Conservation (phyloP, 2,888 invertebrate species). For the Meandrusa payeni region DNA sequence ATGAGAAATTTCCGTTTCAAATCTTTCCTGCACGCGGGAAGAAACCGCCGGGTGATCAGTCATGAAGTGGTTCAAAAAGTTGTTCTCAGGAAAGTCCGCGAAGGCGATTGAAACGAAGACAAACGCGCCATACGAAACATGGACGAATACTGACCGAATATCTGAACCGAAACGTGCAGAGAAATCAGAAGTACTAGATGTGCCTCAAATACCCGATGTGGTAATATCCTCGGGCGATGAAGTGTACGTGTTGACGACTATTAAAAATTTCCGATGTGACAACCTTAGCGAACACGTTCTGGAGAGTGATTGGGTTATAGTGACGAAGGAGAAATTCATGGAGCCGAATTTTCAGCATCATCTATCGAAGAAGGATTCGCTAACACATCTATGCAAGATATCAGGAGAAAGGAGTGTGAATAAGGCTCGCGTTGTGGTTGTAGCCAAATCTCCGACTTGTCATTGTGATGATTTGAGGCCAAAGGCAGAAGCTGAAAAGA, state of each 20-base stretch:
- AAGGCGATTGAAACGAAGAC: slow-evolving; percentile 48
- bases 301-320: slow-evolving; percentile 68
- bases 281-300: slow-evolving; percentile 51
- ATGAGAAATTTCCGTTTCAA: slow-evolving; percentile 83
- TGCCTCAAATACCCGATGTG: slow-evolving; percentile 35
- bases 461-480: slow-evolving; percentile 48
- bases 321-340: slow-evolving; percentile 50
- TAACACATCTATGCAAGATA: slow-evolving; percentile 52
- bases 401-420: slow-evolving; percentile 41
- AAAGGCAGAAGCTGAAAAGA: slow-evolving; percentile 34
- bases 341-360: slow-evolving; percentile 59
- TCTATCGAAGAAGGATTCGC: slow-evolving; percentile 44
- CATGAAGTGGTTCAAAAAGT: slow-evolving; percentile 85
- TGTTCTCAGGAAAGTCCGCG: slow-evolving; percentile 79
- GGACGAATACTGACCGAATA: slow-evolving; percentile 12
- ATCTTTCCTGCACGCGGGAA: slow-evolving; percentile 82
- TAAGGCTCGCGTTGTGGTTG: slow-evolving; percentile 42
- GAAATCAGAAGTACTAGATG: slow-evolving; percentile 24
- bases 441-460: slow-evolving; percentile 56
- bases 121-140: slow-evolving; percentile 31
- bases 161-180: slow-evolving; percentile 2
- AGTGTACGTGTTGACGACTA: slow-evolving; percentile 61
- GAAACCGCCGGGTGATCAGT: slow-evolving; percentile 80
- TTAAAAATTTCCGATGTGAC: slow-evolving; percentile 60
- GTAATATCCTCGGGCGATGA: slow-evolving; percentile 39